A percentile compares a stretch with the other conserved stretches of the same genome.
phyloP scores from a whole-genome alignment of 2,888 invertebrate genomes.

The Palloptera scutellata region DNA sequence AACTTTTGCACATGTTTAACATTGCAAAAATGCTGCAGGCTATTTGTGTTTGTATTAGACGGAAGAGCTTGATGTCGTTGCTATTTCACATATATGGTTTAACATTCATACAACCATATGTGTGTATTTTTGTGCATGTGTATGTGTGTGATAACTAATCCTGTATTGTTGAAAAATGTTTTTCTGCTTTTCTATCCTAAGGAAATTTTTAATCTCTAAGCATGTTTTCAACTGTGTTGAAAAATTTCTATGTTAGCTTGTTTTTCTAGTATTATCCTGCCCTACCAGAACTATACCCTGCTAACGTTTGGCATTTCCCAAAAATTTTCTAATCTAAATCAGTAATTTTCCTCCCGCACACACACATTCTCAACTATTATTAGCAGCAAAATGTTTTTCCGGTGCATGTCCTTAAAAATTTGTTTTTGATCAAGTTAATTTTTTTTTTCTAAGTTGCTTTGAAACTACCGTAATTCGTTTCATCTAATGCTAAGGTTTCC shows the following conservation, averaged over 20 bases:
- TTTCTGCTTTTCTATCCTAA: neutral
- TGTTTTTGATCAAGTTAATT: neutral
- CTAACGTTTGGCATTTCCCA: neutral
- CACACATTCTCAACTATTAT: no score
- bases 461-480: neutral
- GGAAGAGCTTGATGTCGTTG: conserved; percentile 38
- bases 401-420: conserved; percentile 10
- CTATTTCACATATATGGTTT: neutral
- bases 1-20: conserved; percentile 59
- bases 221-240: neutral
- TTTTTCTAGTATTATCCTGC: neutral
- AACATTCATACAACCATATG: no score
- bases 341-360: conserved; percentile 13
- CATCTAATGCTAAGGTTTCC: conserved; percentile 10
- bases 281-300: neutral
- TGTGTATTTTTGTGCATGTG: no score
- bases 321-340: conserved; percentile 28
- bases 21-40: conserved; percentile 58
- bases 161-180: neutral
- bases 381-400: conserved; percentile 10
- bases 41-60: conserved; percentile 43
- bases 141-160: neutral
- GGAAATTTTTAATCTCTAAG: conserved; percentile 12
- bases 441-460: neutral
- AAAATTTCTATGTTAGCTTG: conserved; percentile 1